Conservation (phyloP, 2,888 invertebrate species). For the Epsilonema sp. region DNA sequence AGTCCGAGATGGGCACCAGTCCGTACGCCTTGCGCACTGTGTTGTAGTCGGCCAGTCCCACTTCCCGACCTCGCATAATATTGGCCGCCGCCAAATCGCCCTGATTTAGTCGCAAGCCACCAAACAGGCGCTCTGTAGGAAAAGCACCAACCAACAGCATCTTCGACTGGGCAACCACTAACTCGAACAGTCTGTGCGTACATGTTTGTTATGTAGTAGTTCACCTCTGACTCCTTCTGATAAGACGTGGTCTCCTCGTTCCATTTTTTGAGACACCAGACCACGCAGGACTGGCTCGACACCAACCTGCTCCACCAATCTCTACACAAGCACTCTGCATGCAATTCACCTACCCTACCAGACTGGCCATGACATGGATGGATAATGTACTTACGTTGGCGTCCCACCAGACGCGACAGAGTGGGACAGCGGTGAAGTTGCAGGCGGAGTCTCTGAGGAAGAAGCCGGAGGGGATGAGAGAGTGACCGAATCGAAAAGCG, state of each 20-base stretch:
- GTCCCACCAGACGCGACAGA: slow-evolving; percentile 7
- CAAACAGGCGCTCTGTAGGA: slow-evolving; percentile 36
- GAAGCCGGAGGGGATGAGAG: slow-evolving; percentile 5
- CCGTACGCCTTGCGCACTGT: slow-evolving; percentile 38
- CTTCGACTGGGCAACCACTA: no score
- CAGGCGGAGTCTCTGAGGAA: neutral
- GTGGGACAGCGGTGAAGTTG: neutral
- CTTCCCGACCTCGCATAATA: slow-evolving; percentile 39
- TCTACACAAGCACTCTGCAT: slow-evolving; percentile 4
- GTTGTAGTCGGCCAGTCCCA: slow-evolving; percentile 44
- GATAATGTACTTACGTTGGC: slow-evolving; percentile 3
- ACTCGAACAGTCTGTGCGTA: no score
- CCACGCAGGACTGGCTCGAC: slow-evolving; percentile 3
- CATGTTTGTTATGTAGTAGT: no score
- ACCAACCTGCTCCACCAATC: neutral
- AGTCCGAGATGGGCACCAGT: slow-evolving; percentile 20
- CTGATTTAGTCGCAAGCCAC: slow-evolving; percentile 41
- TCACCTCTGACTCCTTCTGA: slow-evolving; percentile 4
- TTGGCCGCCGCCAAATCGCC: slow-evolving; percentile 42
- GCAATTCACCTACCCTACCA: no score
- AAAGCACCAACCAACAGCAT: no score
- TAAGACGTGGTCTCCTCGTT: slow-evolving; percentile 2
- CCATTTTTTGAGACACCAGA: neutral
- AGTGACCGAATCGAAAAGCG: slow-evolving; percentile 7
- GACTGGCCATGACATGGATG: no score